Evolutionary conservation across 2,888 invertebrate species (phyloP), one percentile per base, ranked within the genome.

Genomic region (Caenorhabditis sp.): DNA sequence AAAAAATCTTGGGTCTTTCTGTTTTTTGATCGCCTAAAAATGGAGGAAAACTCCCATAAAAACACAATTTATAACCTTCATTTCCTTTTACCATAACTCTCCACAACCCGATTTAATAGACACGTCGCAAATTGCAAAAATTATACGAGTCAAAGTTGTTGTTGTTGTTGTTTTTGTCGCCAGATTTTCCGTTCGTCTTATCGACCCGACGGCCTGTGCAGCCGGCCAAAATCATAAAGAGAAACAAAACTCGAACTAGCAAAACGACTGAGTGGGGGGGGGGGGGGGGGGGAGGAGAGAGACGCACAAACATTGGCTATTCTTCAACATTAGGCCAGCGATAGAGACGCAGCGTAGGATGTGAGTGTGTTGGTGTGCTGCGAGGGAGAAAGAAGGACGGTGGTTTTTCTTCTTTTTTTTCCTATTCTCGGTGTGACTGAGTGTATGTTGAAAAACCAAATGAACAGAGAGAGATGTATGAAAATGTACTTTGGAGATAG

Each of bases 281-380:
- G 17, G 17, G 17, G 23, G 17, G 17, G 6, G 23, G 14, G 55
- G 19, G 55, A n/a, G 55, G 55, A 19, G 27, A n/a, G 14, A 26
- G 55, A 55, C 26, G 14, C 17, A 43, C 43, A 43, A 43, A 43
- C 17, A 10, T 21, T n/a, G 59, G 37, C 43, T 43, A 36, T 37
- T 14, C 37, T 36, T 23, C 23, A 43, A 21, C 36, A 19, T 24
- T 19, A 49, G 43, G 14, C 43, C 2, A 10, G 43, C 2, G 62
- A 23, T 53, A 69, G 69, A 69, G 69, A 69, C 69, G 69, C 64
- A 69, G 69, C 55, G 64, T 69, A 69, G 69, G 69, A 55, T 55
- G 23, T 53, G 4, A 10, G n/a, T n/a, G n/a, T n/a, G 31, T 4
- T 31, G 31, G 31, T 31, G 31, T 31, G 31, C 31, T 31, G 31